Base-by-base conservation (phyloP, 2,888 invertebrate species). In the Harpalus rubripes region DNA sequence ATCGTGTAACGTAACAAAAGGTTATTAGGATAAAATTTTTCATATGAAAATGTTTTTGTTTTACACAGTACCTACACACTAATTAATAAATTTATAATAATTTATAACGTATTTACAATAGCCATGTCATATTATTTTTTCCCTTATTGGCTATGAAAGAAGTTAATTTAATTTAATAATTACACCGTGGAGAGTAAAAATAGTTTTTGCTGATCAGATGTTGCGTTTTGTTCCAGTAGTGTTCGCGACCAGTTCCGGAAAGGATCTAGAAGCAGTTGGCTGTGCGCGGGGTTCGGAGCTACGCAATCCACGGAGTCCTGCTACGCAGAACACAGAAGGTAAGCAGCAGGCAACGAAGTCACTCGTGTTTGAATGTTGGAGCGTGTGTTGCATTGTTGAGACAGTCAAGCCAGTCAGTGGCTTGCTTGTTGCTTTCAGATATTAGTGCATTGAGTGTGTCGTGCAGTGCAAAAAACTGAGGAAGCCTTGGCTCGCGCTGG, bases 401-500 rank as follows among this genome's bases (percentile, higher is more conserved):
- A 32, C 32, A 32, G 32, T 6, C 32, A 5, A 32, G 32, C 5
- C 32, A 26, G 63, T 26, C 26, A 26, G 22, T 26, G 7, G 6
- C 26, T 63, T 7, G 26, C 26, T 63, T 63, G 10, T 63, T 7
- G 26, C 26, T 63, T 63, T 63, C 63, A 63, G 63, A 26, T 63
- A 63, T 63, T 63, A 26, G 63, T 63, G 63, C 63, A 63, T 63
- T 63, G 26, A 63, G 63, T 63, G 63, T 63, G 44, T 39, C 15
- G 58, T 58, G 18, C 59, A 16, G 79, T 79, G 79, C 79, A 79
- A 79, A 79, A 79, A 79, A 79, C 79, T 58, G 10, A 56, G 58
- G 58, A 63, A 81, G 81, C 81, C 81, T 81, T 81, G 81, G 81
- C 79, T 58, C 58, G 76, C 76, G 32, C 78, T 79, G 68, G 63